Percentiles rank a stretch among this genome's conserved stretches.
phyloP scores from a whole-genome alignment of 2,888 invertebrate genomes.

The Prosapia bicincta region DNA sequence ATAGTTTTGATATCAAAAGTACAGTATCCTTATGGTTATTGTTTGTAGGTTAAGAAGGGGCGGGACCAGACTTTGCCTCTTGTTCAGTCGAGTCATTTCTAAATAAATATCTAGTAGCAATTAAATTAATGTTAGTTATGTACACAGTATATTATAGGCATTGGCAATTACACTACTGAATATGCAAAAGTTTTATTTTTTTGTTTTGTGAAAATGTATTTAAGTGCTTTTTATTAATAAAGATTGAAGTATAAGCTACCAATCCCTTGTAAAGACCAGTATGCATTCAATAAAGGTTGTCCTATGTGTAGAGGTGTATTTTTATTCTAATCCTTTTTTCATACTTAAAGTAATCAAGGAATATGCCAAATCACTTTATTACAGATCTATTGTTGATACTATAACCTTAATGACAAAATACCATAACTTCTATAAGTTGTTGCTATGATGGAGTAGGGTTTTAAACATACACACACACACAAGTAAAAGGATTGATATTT shows the following conservation, averaged over 20 bases:
- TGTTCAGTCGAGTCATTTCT: not conserved
- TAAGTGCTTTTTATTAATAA: constrained; percentile 35
- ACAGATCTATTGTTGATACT: no score
- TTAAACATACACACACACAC: no score
- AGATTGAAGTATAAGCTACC: constrained; percentile 17
- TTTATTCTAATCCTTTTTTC: not conserved
- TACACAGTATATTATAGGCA: not conserved
- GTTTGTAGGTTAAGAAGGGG: not conserved
- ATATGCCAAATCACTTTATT: no score
- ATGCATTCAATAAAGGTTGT: constrained; percentile 57
- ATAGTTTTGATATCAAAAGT: not conserved
- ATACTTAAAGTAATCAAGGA: no score
- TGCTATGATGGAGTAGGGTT: no score
- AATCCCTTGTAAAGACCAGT: constrained; percentile 50
- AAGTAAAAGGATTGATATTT: no score
- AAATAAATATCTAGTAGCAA: not conserved
- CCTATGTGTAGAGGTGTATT: constrained; percentile 43
- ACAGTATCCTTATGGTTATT: not conserved
- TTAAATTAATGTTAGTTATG: not conserved
- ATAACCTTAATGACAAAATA: no score
- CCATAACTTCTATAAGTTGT: no score
- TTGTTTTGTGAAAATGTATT: constrained; percentile 20
- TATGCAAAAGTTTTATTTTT: not conserved
- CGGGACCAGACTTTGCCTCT: not conserved
- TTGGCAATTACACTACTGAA: not conserved